phyloP scores from a whole-genome alignment of 2,888 invertebrate species.

The Nomada ferruginata region DNA sequence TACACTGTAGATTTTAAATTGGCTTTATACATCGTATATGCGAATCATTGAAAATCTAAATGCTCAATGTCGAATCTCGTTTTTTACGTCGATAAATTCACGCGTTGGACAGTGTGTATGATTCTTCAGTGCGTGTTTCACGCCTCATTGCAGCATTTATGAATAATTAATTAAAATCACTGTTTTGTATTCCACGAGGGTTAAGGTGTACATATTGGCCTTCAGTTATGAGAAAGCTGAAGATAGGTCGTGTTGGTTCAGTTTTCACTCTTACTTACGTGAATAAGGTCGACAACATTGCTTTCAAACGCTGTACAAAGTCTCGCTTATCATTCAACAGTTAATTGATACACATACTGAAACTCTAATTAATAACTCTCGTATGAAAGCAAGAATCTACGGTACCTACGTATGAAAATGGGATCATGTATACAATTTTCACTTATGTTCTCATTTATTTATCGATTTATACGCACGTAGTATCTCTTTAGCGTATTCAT shows the following conservation, averaged over 20 bases:
- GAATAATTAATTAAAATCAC: slow-evolving; percentile 31
- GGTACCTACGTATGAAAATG: not conserved
- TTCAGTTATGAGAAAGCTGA: slow-evolving; percentile 4
- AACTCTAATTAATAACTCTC: not conserved
- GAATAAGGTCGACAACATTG: not conserved
- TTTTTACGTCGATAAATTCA: not conserved
- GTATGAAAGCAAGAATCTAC: no score
- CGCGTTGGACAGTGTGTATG: not conserved
- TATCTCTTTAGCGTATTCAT: no score
- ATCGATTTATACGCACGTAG: no score
- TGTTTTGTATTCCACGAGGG: slow-evolving; percentile 4
- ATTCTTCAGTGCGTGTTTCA: not conserved
- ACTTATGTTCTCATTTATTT: not conserved
- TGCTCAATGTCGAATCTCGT: not conserved
- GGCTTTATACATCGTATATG: not conserved
- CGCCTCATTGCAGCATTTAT: not conserved
- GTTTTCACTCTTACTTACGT: slow-evolving; percentile 28
- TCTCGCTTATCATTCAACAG: not conserved
- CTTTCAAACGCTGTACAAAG: no score
- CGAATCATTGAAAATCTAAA: not conserved
- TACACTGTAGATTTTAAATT: no score
- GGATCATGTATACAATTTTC: not conserved
- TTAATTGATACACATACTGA: not conserved
- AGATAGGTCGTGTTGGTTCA: slow-evolving; percentile 6
- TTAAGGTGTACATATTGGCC: not conserved